Conservation (phyloP, 2,797 vertebrate genomes). For the Garrulus glandarius region DNA sequence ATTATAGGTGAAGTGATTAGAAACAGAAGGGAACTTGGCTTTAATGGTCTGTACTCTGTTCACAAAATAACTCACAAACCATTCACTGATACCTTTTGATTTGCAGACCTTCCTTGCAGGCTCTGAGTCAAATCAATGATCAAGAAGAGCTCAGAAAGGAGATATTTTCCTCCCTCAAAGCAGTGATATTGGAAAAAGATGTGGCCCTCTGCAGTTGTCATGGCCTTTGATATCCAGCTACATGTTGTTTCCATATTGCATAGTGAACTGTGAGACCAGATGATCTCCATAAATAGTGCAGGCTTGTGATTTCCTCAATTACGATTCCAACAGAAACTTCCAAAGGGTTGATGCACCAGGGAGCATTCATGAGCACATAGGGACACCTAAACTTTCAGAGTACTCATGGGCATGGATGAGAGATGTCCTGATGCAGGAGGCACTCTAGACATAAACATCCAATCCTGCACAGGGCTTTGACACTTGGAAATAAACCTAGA, state of each 20-base stretch:
- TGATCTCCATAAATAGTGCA: slow-evolving; percentile 50
- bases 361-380: background rate
- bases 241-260: slow-evolving; percentile 46
- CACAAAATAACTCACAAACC: slow-evolving; percentile 45
- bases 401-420: background rate
- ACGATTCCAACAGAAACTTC: background rate
- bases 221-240: slow-evolving; percentile 59
- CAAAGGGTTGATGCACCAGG: background rate
- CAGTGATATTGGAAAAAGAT: slow-evolving; percentile 57
- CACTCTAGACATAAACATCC: background rate
- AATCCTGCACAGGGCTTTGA: background rate
- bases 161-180: background rate
- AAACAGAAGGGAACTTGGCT: slow-evolving; percentile 44
- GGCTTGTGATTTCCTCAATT: slow-evolving; percentile 24
- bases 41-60: slow-evolving; percentile 37
- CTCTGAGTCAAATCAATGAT: slow-evolving; percentile 52
- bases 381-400: background rate
- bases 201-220: slow-evolving; percentile 26
- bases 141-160: slow-evolving; percentile 23
- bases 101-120: slow-evolving; percentile 24
- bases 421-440: background rate
- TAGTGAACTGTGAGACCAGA: slow-evolving; percentile 42
- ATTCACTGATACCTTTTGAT: slow-evolving; percentile 31
- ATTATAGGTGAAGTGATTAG: slow-evolving; percentile 18
- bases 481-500: background rate